Percentiles rank a stretch among this genome's conserved stretches.
phyloP scores from a whole-genome alignment of 2,888 invertebrate species.

The Lasioglossum zephyrum region DNA sequence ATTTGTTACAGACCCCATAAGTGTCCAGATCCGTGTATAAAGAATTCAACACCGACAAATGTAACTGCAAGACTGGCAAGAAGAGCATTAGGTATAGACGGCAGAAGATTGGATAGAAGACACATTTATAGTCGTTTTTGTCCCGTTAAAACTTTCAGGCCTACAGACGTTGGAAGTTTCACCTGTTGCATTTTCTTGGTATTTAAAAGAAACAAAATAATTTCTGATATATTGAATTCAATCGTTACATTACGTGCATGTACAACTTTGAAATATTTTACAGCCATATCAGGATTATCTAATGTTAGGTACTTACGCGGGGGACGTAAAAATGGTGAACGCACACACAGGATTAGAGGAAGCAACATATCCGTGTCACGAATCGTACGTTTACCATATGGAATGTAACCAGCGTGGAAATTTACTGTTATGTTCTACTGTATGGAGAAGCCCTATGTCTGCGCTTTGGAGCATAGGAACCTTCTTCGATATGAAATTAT shows the following conservation, averaged over 20 bases:
- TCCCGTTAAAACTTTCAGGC: constrained; percentile 90
- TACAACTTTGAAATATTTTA: constrained; percentile 33
- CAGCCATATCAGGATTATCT: constrained; percentile 88
- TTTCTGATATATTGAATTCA: neutral
- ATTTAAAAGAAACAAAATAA: constrained; percentile 19
- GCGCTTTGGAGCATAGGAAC: constrained; percentile 90
- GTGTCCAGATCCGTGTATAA: constrained; percentile 94
- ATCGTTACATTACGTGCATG: neutral
- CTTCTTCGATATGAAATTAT: constrained; percentile 83
- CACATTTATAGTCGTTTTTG: constrained; percentile 93
- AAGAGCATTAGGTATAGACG: constrained; percentile 85
- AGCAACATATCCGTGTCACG: constrained; percentile 92
- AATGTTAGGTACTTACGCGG: constrained; percentile 95
- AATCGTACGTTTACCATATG: constrained; percentile 93
- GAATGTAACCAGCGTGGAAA: constrained; percentile 89
- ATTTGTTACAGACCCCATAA: constrained; percentile 92
- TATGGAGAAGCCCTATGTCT: constrained; percentile 93
- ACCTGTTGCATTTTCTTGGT: constrained; percentile 89
- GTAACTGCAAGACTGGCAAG: constrained; percentile 86
- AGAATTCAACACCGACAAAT: constrained; percentile 89
- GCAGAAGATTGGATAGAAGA: constrained; percentile 90
- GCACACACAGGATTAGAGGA: constrained; percentile 93
- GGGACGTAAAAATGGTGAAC: constrained; percentile 96
- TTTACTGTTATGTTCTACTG: constrained; percentile 93
- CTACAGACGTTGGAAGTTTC: constrained; percentile 90